Conservation (phyloP, 1,140 invertebrate genomes). For the Cotesia chilonis region DNA sequence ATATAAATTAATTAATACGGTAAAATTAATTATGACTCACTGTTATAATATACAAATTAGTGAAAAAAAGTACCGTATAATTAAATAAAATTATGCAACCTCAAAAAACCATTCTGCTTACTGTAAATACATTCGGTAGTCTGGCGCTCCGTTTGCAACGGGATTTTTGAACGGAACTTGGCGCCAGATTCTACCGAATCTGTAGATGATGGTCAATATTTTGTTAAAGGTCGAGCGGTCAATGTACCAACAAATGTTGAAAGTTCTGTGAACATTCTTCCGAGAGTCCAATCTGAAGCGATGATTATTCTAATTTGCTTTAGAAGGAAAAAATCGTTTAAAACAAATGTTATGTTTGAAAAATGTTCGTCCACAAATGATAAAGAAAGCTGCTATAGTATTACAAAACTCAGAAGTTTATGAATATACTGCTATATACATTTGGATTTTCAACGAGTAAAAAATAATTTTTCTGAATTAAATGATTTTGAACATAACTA, state of each 20-base stretch:
- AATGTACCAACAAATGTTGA: constrained; percentile 9
- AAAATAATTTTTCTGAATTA: too few relatives aligned
- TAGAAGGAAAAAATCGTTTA: not conserved
- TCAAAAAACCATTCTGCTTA: too few relatives aligned
- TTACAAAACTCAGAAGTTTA: not conserved
- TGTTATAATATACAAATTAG: too few relatives aligned
- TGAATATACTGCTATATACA: not conserved
- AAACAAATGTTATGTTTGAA: not conserved
- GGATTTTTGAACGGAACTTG: too few relatives aligned
- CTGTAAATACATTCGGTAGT: too few relatives aligned
- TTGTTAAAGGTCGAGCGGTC: not conserved
- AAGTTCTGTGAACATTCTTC: not conserved
- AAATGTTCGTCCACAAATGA: not conserved
- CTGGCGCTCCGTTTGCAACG: too few relatives aligned
- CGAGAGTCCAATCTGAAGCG: not conserved
- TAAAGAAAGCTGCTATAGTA: not conserved
- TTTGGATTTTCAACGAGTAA: not conserved
- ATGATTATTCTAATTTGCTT: not conserved
- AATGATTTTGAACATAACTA: too few relatives aligned
- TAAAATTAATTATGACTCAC: too few relatives aligned
- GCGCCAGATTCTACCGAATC: too few relatives aligned
- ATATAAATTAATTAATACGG: too few relatives aligned
- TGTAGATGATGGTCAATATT: not conserved
- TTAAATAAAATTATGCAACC: too few relatives aligned
- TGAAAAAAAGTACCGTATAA: too few relatives aligned